phyloP scores from a whole-genome alignment of 2,888 invertebrate genomes.

The Parnassius glacialis region DNA sequence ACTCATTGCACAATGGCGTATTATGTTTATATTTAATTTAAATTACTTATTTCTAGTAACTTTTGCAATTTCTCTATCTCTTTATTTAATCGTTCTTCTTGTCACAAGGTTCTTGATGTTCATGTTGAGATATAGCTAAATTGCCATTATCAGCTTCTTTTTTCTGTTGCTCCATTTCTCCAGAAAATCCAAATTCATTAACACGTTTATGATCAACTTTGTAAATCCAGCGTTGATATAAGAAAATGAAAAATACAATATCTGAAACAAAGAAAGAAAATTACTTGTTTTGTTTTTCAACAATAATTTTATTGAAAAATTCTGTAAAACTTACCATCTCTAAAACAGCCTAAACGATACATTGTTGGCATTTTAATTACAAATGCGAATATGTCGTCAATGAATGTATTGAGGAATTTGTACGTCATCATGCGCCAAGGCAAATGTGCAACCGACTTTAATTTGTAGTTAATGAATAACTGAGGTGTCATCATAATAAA shows the following conservation, averaged over 20 bases:
- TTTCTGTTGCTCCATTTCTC: conserved; percentile 89
- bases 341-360: conserved; percentile 98
- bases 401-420: conserved; percentile 99
- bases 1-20: neutral
- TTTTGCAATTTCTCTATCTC: conserved; percentile 13
- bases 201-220: conserved; percentile 96
- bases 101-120: conserved; percentile 50
- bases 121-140: conserved; percentile 59
- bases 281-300: conserved; percentile 1
- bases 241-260: conserved; percentile 98
- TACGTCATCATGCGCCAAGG: conserved; percentile 99
- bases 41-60: conserved; percentile 20
- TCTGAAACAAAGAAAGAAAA: conserved; percentile 79
- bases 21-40: conserved; percentile 12
- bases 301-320: conserved; percentile 2
- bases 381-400: conserved; percentile 99
- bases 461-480: conserved; percentile 99
- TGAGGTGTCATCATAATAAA: conserved; percentile 99
- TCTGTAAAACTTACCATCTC: conserved; percentile 86
- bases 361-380: conserved; percentile 99
- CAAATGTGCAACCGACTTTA: conserved; percentile 99
- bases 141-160: conserved; percentile 53
- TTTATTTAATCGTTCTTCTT: conserved; percentile 71
- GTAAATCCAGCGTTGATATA: conserved; percentile 99
- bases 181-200: conserved; percentile 99